Base-by-base conservation (phyloP, 2,113 vertebrate genomes). In the Trematocara marginatum region DNA sequence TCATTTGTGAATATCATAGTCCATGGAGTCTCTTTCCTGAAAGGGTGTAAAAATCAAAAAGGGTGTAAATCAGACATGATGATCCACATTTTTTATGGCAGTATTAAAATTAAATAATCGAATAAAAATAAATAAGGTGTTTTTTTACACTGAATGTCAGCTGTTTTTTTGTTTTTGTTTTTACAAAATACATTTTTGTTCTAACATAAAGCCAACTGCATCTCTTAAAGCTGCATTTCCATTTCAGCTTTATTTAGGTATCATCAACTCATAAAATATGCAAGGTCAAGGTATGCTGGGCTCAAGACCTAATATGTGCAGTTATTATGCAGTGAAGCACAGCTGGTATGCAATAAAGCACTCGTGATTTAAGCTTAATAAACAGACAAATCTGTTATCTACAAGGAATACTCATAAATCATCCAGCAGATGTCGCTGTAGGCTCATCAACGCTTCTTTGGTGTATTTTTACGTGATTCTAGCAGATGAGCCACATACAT, bases 361-460 rank as follows among this genome's bases (percentile, higher is more conserved):
- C 18, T 64, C 2, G 34, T 64, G 59, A 38, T 76, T 51, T 31
- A 76, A 12, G 4, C 29, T 76, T 51, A 49, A 76, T 76, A 76
- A 31, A 51, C 3, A 31, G 10, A 76, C 2, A 76, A 12, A 51
- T n/a, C 45, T 18, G 7, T 51, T 31, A 49, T 76, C 42, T 56
- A 16, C 53, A 10, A 23, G 23, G 7, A 26, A 35, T 38, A 11
- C 4, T 15, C 3, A 40, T 15, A 51, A 29, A 54, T 35, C 4
- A 10, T 51, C 88, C 93, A 83, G 82, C 86, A 94, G 93, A 94
- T 83, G 91, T 81, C 91, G 4, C 52, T 88, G 79, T 49, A 71
- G 18, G 9, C n/a, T 71, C 82, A 83, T 10, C 4, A 45, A 66
- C 18, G 49, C 12, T 20, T 7, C 29, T 4, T 31, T 1, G 11